Evolutionary conservation across 2,797 vertebrate species (phyloP), one percentile per base, ranked within the genome.

Genomic region (Brachyalestes nurse): DNA sequence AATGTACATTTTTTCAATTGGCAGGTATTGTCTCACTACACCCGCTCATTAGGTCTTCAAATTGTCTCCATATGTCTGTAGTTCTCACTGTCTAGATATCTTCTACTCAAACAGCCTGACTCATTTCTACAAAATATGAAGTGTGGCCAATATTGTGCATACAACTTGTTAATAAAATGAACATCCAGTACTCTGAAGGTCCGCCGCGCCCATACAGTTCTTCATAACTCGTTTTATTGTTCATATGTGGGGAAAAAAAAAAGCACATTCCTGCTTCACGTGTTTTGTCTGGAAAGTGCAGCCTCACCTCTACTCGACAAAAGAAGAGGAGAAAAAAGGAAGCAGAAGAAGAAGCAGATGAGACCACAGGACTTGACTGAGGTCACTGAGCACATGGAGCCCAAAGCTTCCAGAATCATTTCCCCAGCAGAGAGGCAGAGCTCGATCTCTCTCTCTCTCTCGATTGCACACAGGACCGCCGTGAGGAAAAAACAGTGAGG

Each of bases 301-400:
- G 81, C 87, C 87, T 90, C 82, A 92, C 86, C 88, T 91, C 90
- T 92, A 91, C 91, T 86, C 87, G 89, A 92, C 51, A 72, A 86
- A 81, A 89, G 83, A 91, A 90, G 6, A 80, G 89, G 82, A 90
- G 87, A 90, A 38, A 38, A 65, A 86, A 88, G n/a, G n/a, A n/a
- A n/a, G n/a, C n/a, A n/a, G n/a, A n/a, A n/a, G n/a, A 77, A 90
- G 84, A 42, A 87, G 19, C 60, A 23, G 47, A 85, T 77, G 85
- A 87, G 94, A 91, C 91, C 91, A 92, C 90, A 92, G 88, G 88
- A 90, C 89, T 87, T 89, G 77, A 91, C 91, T 87, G 92, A 88
- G 74, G 89, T 90, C 81, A 91, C 85, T 91, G 90, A 92, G 82
- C 83, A 91, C 69, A 94, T 88, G 81, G 86, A 90, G 90, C 75